Conservation (phyloP, 2,113 vertebrate species). For the Numenius arquata region DNA sequence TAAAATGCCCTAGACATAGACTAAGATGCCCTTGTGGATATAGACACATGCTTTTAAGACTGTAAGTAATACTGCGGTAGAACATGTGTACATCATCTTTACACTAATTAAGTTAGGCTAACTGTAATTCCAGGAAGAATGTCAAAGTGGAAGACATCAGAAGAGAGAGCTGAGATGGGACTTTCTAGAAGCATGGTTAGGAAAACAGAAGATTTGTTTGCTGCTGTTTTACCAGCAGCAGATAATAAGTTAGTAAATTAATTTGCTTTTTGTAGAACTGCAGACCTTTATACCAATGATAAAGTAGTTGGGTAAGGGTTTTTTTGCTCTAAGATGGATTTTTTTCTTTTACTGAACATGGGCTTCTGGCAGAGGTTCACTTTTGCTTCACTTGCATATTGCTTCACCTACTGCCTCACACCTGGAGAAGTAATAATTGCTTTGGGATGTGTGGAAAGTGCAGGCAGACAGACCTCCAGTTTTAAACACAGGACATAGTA, state of each 20-base stretch:
- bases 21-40: neutral
- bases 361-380: neutral
- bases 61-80: neutral
- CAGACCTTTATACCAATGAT: neutral
- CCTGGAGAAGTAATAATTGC: neutral
- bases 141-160: neutral
- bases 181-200: neutral
- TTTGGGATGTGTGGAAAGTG: accelerated
- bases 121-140: neutral
- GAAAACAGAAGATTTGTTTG: no score
- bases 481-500: neutral
- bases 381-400: neutral
- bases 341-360: neutral
- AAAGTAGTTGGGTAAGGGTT: neutral
- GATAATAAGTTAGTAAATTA: neutral
- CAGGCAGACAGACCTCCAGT: neutral
- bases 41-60: neutral
- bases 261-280: neutral
- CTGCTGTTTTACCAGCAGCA: no score
- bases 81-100: neutral
- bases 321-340: neutral
- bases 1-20: neutral
- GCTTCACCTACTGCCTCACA: neutral
- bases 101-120: neutral
- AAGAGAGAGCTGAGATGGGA: neutral